phyloP scores from a whole-genome alignment of 2,113 vertebrate genomes.

The Apodemus speciosus region DNA sequence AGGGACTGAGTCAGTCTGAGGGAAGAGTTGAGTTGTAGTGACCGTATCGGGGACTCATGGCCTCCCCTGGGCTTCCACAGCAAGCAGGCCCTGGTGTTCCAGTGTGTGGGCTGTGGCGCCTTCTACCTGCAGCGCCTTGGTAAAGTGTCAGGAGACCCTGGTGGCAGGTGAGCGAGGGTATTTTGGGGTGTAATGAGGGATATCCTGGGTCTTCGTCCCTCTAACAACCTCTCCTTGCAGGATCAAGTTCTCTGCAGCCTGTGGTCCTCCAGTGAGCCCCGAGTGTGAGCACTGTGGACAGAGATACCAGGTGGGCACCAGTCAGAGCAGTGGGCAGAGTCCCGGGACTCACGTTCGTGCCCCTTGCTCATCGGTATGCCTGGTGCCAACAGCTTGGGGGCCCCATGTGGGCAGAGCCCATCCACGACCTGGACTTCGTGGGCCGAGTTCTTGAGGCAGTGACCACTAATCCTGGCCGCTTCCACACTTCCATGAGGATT shows the following conservation, averaged over 20 bases:
- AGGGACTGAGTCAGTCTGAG: background rate
- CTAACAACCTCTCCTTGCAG: conserved; percentile 75
- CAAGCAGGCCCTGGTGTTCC: conserved; percentile 94
- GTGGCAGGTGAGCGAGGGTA: conserved; percentile 25
- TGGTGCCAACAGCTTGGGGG: conserved; percentile 88
- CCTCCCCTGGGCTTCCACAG: conserved; percentile 72
- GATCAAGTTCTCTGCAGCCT: conserved; percentile 91
- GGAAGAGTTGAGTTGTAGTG: background rate
- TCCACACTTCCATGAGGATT: conserved; percentile 90
- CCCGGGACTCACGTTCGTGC: rapidly evolving
- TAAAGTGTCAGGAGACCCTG: conserved; percentile 47
- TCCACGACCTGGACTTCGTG: conserved; percentile 90
- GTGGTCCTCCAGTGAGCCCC: conserved; percentile 88
- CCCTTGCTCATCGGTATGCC: background rate
- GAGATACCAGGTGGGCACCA: conserved; percentile 87
- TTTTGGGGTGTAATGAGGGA: background rate
- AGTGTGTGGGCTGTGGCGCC: conserved; percentile 94
- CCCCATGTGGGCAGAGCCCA: conserved; percentile 92
- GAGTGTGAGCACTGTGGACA: conserved; percentile 93
- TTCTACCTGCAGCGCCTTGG: conserved; percentile 93
- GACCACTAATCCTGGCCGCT: conserved; percentile 88
- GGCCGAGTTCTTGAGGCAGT: conserved; percentile 87
- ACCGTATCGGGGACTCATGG: background rate
- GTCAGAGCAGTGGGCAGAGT: rapidly evolving
- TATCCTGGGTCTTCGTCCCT: rapidly evolving